Percentiles rank a stretch among this genome's conserved stretches.
Evolutionary conservation across 2,888 invertebrate genomes (phyloP).

Genomic region (Dynastes maya): DNA sequence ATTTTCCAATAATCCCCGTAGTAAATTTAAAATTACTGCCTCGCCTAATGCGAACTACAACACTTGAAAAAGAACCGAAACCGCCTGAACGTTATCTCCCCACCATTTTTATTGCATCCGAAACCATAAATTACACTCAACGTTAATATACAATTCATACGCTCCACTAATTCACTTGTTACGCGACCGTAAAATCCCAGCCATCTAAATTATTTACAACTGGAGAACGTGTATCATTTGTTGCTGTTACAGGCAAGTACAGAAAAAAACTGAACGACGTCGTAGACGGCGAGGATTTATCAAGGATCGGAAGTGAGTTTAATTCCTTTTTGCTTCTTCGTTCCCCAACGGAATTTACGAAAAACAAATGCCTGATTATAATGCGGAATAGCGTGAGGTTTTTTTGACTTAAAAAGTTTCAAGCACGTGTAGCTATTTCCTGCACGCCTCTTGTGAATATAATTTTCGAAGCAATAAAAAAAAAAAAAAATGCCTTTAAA

Average conservation of each 20-base stretch:
- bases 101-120: constrained; percentile 36
- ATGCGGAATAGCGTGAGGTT: no score
- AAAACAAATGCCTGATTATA: not conserved
- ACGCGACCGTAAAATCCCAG: constrained; percentile 41
- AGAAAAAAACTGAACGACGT: constrained; percentile 60
- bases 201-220: constrained; percentile 47
- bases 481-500: no score
- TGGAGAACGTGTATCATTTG: constrained; percentile 38
- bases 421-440: no score
- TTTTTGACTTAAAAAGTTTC: no score
- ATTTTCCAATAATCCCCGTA: constrained; percentile 4
- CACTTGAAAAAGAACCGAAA: constrained; percentile 2
- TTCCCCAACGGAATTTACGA: constrained; percentile 22
- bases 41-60: constrained; percentile 16
- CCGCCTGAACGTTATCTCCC: constrained; percentile 6
- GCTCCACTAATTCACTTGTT: constrained; percentile 47
- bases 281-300: constrained; percentile 53
- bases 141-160: constrained; percentile 45
- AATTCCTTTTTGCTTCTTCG: constrained; percentile 19
- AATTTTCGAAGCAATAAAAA: no score
- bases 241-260: constrained; percentile 58
- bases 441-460: no score
- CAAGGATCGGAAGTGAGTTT: constrained; percentile 48
- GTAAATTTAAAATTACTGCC: constrained; percentile 11
- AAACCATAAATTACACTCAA: constrained; percentile 35